Conservation (phyloP, 2,113 vertebrate species). For the Hylia prasina region DNA sequence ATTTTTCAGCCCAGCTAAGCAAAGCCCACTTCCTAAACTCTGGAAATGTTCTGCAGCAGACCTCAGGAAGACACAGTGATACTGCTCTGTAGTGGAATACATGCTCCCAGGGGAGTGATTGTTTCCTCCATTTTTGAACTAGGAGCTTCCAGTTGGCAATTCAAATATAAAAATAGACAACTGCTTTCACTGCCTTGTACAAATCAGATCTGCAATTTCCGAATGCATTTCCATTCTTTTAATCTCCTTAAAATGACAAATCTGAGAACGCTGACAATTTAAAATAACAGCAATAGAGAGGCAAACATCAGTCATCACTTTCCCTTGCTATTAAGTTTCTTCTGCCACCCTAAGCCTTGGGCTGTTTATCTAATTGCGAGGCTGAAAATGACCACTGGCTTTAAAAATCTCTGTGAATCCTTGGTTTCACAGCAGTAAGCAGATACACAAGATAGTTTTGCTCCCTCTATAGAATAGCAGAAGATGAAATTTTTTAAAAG, state of each 20-base stretch:
- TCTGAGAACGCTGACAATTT: background rate
- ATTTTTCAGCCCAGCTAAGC: background rate
- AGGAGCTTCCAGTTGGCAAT: background rate
- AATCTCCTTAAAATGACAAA: background rate
- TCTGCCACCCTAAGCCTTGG: background rate
- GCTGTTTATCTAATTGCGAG: background rate
- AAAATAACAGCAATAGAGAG: background rate
- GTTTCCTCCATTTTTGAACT: background rate
- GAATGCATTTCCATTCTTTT: background rate
- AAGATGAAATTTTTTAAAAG: background rate
- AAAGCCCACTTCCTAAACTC: background rate
- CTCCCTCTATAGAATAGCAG: background rate
- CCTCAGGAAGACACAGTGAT: background rate
- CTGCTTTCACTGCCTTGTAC: background rate
- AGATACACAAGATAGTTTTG: background rate
- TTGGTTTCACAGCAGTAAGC: background rate
- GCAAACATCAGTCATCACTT: background rate
- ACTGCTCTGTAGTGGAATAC: background rate
- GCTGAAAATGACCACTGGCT: background rate
- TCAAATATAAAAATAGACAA: slow-evolving; percentile 26
- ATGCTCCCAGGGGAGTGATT: background rate
- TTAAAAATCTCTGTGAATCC: background rate
- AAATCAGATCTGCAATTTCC: background rate
- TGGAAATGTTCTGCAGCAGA: background rate
- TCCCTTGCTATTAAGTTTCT: background rate